A percentile compares a stretch with the other conserved stretches of the same genome.
Conservation (phyloP, 2,888 invertebrate genomes). For the Phasia obesa region DNA sequence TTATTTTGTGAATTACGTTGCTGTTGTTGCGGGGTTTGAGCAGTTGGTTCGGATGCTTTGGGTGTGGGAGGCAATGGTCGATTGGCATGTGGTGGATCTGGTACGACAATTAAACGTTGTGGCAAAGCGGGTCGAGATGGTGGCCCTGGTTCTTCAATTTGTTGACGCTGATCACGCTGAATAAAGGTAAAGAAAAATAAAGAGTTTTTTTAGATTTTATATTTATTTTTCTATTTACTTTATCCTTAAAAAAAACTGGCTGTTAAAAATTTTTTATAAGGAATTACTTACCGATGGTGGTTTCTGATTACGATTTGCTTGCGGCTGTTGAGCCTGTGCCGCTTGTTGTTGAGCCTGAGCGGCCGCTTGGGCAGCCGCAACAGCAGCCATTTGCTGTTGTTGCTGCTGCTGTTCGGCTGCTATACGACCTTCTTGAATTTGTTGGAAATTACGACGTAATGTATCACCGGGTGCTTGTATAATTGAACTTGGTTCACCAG, state of each 20-base stretch:
- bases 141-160: slow-evolving; percentile 91
- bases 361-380: slow-evolving; percentile 77
- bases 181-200: background rate
- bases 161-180: slow-evolving; percentile 80
- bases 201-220: background rate
- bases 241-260: too few species aligned
- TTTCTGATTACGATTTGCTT: slow-evolving; percentile 84
- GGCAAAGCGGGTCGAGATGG: slow-evolving; percentile 94
- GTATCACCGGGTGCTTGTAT: slow-evolving; percentile 94
- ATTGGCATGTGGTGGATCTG: slow-evolving; percentile 86
- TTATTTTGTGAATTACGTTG: slow-evolving; percentile 92
- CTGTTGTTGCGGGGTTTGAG: slow-evolving; percentile 85
- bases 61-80: slow-evolving; percentile 83
- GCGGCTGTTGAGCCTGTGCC: slow-evolving; percentile 84
- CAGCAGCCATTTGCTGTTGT: slow-evolving; percentile 82
- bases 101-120: slow-evolving; percentile 95
- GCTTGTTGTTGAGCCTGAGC: slow-evolving; percentile 76
- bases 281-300: slow-evolving; percentile 80
- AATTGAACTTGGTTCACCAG: slow-evolving; percentile 97
- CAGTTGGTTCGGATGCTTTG: slow-evolving; percentile 79
- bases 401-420: slow-evolving; percentile 85
- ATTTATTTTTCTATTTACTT: too few species aligned
- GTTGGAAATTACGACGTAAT: slow-evolving; percentile 97
- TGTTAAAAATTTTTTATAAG: background rate
- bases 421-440: slow-evolving; percentile 93